Evolutionary conservation across 2,113 vertebrate genomes (phyloP).

Genomic region (Rhabdomys dilectus): DNA sequence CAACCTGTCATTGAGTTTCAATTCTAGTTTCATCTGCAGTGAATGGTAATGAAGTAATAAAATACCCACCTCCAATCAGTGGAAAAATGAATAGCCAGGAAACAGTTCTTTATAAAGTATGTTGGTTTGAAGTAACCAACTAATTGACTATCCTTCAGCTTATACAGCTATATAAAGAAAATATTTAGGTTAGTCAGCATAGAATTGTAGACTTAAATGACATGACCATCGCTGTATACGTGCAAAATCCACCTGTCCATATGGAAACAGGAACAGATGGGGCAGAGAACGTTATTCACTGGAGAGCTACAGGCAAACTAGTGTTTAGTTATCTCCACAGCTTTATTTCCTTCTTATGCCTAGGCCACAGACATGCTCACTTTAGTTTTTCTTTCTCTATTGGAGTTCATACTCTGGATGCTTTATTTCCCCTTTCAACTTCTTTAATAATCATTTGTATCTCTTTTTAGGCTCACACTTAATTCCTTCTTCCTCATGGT

Average conservation of each 20-base stretch:
- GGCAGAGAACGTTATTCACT: not conserved
- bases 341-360: not conserved
- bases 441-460: not conserved
- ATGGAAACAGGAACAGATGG: not conserved
- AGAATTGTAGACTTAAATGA: not conserved
- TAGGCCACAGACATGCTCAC: not conserved
- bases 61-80: not conserved
- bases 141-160: not conserved
- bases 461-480: not conserved
- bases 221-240: too few species aligned
- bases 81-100: not conserved
- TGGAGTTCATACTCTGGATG: not conserved
- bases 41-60: not conserved
- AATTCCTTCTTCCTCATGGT: not conserved
- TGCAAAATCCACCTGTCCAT: not conserved
- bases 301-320: not conserved
- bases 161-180: slow-evolving; percentile 8
- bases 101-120: slow-evolving; percentile 3
- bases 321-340: not conserved
- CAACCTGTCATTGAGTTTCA: slow-evolving; percentile 13
- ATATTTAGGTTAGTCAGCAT: not conserved
- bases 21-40: slow-evolving; percentile 18
- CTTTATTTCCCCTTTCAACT: not conserved
- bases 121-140: not conserved
- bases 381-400: not conserved